Conservation (phyloP, 2,113 vertebrate genomes). For the Misgurnus mizolepis region DNA sequence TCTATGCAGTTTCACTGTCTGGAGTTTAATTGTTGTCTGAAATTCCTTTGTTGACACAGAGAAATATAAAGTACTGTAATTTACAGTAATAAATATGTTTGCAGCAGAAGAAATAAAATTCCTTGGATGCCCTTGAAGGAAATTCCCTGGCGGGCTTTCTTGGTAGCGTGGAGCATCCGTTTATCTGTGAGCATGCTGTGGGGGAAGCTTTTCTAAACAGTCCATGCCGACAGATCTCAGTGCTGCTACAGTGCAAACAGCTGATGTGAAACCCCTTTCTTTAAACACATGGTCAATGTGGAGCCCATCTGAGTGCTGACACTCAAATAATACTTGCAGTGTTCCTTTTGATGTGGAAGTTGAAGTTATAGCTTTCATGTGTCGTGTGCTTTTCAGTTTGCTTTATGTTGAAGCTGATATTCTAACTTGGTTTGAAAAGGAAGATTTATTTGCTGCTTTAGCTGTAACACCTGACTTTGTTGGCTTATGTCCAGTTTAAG, state of each 20-base stretch:
- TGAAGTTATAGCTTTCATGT: not conserved
- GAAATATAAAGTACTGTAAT: conserved; percentile 15
- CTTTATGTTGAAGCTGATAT: not conserved
- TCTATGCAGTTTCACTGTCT: not conserved
- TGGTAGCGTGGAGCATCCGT: not conserved
- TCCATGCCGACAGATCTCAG: not conserved
- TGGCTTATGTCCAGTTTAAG: not conserved
- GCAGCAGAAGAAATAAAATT: conserved; percentile 36
- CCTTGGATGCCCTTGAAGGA: conserved; percentile 43
- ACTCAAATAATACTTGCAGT: not conserved
- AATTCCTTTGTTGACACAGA: not conserved
- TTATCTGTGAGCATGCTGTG: not conserved
- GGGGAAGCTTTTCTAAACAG: conserved; percentile 5
- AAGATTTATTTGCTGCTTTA: not conserved
- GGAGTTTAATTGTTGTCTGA: conserved; percentile 6
- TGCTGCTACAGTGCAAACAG: conserved; percentile 13
- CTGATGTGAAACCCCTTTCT: conserved; percentile 12
- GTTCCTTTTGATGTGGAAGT: conserved; percentile 1
- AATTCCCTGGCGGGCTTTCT: conserved; percentile 27
- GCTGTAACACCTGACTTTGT: not conserved
- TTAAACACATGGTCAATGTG: conserved; percentile 42
- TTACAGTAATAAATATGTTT: not conserved
- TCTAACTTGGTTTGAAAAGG: not conserved
- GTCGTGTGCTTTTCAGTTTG: not conserved
- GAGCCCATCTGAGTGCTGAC: conserved; percentile 22